Base-by-base conservation (phyloP, 2,888 invertebrate genomes). In the Osmoderma eremita region DNA sequence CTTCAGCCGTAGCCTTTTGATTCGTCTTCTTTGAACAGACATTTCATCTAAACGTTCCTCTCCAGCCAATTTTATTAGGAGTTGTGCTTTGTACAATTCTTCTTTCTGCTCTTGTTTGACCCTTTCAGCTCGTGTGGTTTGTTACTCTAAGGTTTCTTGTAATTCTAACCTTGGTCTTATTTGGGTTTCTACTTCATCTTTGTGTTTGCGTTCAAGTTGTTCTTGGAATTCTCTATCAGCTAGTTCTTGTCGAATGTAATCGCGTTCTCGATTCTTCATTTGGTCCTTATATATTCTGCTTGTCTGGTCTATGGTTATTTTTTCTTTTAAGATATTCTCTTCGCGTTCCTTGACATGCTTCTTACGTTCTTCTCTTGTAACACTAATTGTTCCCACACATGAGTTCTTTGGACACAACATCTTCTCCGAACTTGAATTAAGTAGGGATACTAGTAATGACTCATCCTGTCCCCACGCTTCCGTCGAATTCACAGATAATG, bases 11-110 rank as follows among this genome's bases (percentile, higher is more conserved):
- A 83, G 69, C 81, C 86, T 80, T 77, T 87, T 84, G 83, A 86
- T 80, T 77, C 87, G 74, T 68, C 86, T 78, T 77, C 84, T 81
- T 77, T 86, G 77, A 48, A 82, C 81, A 74, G 85, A 80, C 77
- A 90, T 83, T 53, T 84, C 85, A 72, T 90, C 90, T 49, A 88
- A 81, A 63, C 84, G 84, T 20, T 87, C 84, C 8, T 88, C 88
- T 54, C 85, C 86, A 0, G 86, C 86, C 74, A 88, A 82, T 79
- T 88, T 87, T 0, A 80, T 84, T 75, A 87, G 74, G 77, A 84
- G 72, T 79, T 82, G n/a, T 72, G 80, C 80, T 73, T 85, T 83
- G 63, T 82, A 85, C 41, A 75, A 77, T 0, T 77, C 87, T 4
- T 75, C 77, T 18, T 75, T 75, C 51, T 75, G 82, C 74, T 82